Conservation (phyloP, 1,140 invertebrate genomes). For the Drosophila subpulchrella region DNA sequence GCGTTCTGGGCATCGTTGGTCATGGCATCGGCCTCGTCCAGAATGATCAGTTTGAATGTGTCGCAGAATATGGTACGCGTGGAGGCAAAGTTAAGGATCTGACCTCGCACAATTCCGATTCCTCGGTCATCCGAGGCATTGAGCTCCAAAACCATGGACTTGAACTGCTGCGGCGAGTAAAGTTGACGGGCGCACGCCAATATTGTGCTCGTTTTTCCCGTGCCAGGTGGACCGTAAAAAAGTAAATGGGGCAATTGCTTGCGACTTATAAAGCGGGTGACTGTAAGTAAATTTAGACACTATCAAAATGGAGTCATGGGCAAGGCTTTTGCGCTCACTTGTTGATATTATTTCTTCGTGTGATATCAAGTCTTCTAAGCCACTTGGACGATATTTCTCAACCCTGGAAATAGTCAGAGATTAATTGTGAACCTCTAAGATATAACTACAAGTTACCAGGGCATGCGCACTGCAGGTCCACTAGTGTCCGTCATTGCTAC, state of each 20-base stretch:
- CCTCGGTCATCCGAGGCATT: conserved; percentile 99
- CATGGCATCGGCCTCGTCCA: conserved; percentile 99
- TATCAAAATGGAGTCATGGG: not conserved
- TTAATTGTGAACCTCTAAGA: not conserved
- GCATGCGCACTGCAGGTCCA: conserved; percentile 64
- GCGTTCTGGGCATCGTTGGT: conserved; percentile 99
- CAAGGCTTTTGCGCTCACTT: conserved; percentile 88
- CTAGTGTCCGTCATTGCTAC: conserved; percentile 56
- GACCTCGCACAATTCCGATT: conserved; percentile 97
- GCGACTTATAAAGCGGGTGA: conserved; percentile 96
- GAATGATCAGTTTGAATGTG: conserved; percentile 97
- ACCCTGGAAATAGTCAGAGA: conserved; percentile 89
- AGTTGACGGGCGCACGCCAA: conserved; percentile 97
- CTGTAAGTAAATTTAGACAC: conserved; percentile 85
- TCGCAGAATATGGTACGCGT: conserved; percentile 98
- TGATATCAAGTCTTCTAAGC: conserved; percentile 96
- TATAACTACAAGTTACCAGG: conserved; percentile 51
- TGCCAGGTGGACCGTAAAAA: conserved; percentile 99
- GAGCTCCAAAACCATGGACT: conserved; percentile 92
- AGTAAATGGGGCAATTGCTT: conserved; percentile 97
- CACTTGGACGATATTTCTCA: conserved; percentile 98
- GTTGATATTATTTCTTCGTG: conserved; percentile 98
- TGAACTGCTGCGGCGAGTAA: conserved; percentile 91
- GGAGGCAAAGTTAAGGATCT: conserved; percentile 99
- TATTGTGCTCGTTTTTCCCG: conserved; percentile 99